Conservation (phyloP, 2,113 vertebrate genomes). For the Psilopsiagon aurifrons region DNA sequence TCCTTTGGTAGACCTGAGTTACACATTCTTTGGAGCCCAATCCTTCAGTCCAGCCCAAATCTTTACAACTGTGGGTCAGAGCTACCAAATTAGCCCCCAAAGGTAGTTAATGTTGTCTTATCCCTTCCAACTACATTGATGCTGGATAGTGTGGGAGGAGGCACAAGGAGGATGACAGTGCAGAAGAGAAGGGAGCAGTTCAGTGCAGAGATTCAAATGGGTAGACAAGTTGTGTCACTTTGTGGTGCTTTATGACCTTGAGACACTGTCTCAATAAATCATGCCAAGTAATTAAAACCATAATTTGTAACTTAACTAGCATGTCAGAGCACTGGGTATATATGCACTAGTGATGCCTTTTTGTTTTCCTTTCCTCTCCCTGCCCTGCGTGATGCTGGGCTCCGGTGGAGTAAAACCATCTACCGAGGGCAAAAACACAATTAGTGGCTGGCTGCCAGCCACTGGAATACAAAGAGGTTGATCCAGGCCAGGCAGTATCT, state of each 20-base stretch:
- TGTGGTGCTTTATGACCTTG: conserved; percentile 39
- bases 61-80: not conserved
- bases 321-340: not conserved
- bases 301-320: conserved; percentile 43
- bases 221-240: not conserved
- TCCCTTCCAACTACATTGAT: not conserved
- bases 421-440: not conserved
- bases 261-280: conserved; percentile 32
- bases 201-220: not conserved
- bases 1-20: not conserved
- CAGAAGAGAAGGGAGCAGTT: not conserved
- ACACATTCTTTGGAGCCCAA: not conserved
- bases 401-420: conserved; percentile 9
- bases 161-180: not conserved
- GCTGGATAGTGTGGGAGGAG: not conserved
- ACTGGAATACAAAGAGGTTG: not conserved
- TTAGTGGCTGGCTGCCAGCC: not conserved
- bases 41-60: not conserved
- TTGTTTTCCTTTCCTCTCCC: not conserved
- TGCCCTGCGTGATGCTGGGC: not conserved
- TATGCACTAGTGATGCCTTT: not conserved
- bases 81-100: not conserved
- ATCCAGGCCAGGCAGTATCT: not conserved
- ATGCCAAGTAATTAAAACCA: conserved; percentile 55
- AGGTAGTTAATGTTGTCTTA: not conserved